Evolutionary conservation across 2,797 vertebrate genomes (phyloP), one percentile per base, ranked within the genome.

Genomic region (Myotis findleyi): DNA sequence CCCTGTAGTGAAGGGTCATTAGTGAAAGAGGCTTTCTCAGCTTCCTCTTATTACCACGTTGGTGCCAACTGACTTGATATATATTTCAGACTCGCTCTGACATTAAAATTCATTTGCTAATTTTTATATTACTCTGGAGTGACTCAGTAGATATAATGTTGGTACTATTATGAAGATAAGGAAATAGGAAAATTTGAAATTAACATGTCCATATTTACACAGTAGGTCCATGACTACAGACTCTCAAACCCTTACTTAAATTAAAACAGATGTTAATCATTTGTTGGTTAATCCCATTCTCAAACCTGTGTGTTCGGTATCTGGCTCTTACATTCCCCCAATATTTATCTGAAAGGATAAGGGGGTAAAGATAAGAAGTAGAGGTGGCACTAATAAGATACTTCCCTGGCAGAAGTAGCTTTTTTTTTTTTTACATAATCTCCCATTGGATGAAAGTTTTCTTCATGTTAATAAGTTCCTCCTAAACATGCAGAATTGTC

Each of bases 171-270:
- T 41, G 33, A 89, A 83, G 25, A 77, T 87, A 87, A 87, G 33
- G 91, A 84, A 89, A 30, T 80, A 30, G 47, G 16, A 3, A 95
- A 83, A 73, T 73, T 81, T 94, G 18, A 87, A 85, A 81, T 92
- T 62, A 87, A 49, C 36, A 36, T 33, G 20, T 10, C 25, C 55
- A 36, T 53, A 14, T 85, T 83, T 66, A 57, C 55, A 89, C 30
- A 66, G 33, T 57, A 91, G 30, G 21, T 33, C 47, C 38, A n/a
- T 23, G 5, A 92, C 44, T 36, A 6, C 5, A 77, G 51, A 62
- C 25, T 27, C 62, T 71, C n/a, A 90, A 36, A 51, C 10, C 2
- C 36, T 53, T 41, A 25, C 4, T 83, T 80, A 55, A 33, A 25
- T 30, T 47, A 47, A 47, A 47, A 47, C 13, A 47, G 4, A 47